phyloP scores from a whole-genome alignment of 2,113 vertebrate species.

The Cichladusa arquata region DNA sequence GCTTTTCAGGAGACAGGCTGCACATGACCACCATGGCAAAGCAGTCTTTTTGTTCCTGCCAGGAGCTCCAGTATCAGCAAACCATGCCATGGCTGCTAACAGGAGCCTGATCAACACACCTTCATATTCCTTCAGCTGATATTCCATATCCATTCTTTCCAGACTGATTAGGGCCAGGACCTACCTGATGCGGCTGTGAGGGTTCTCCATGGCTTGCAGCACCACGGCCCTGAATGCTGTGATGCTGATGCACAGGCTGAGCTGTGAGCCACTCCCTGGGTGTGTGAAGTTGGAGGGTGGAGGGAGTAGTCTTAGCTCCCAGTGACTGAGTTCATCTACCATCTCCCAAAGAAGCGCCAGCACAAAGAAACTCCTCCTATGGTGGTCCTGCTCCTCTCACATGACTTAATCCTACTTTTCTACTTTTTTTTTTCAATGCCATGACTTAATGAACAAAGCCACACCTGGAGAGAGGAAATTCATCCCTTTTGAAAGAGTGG shows the following conservation, averaged over 20 bases:
- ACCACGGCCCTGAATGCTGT: neutral
- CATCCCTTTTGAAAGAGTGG: neutral
- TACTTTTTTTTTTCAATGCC: no score
- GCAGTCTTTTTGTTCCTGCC: neutral
- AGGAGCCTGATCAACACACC: neutral
- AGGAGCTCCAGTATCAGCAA: neutral
- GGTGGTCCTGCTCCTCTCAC: accelerated
- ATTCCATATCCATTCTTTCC: neutral
- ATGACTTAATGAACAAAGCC: neutral
- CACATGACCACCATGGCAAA: accelerated
- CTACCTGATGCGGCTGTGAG: neutral
- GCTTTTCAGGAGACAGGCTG: neutral
- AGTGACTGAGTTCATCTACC: neutral
- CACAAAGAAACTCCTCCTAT: neutral
- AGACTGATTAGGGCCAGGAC: neutral
- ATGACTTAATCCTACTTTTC: neutral
- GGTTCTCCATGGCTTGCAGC: neutral
- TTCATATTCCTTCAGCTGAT: neutral
- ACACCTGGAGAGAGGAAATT: neutral
- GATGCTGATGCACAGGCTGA: neutral
- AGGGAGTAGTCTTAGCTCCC: neutral
- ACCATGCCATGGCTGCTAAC: neutral
- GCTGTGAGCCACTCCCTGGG: accelerated
- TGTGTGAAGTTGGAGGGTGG: neutral
- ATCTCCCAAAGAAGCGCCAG: neutral